These are phyloP conservation scores for Paedocypris sp. DNA, from an alignment of 2,113 vertebrate genomes.

Conservation along the genomic window DNA sequence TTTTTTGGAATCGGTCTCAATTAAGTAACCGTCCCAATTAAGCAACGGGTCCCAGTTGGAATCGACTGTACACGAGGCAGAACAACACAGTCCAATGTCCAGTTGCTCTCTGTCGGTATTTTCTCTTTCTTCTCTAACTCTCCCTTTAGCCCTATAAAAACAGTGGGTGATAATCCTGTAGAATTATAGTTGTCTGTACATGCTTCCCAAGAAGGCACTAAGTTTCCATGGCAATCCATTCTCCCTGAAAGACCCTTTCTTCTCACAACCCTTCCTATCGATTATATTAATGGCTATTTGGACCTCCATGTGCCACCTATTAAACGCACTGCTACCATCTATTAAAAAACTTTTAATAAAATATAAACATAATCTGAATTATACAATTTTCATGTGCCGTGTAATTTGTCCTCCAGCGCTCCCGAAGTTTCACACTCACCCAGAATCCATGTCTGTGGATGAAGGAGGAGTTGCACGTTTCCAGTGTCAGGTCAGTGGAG, in stretches of 20 bases:
- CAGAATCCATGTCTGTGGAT: conserved; percentile 37
- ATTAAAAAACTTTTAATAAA: too few species aligned
- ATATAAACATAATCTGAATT: too few species aligned
- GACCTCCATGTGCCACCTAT: neutral
- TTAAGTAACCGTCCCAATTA: too few species aligned
- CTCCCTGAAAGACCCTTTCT: conserved; percentile 26
- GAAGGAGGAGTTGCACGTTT: conserved; percentile 32
- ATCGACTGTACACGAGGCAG: too few species aligned
- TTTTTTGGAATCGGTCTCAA: too few species aligned
- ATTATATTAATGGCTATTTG: conserved; percentile 35
- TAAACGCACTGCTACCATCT: too few species aligned
- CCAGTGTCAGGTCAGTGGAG: conserved; percentile 35
- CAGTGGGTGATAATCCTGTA: conserved; percentile 35
- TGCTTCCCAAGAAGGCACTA: conserved; percentile 21
- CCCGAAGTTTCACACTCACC: conserved; percentile 40
- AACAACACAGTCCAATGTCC: too few species aligned
- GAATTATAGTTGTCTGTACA: conserved; percentile 31
- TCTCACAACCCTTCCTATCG: conserved; percentile 33
- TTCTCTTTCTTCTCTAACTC: neutral
- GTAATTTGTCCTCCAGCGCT: conserved; percentile 29
- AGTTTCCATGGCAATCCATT: conserved; percentile 43
- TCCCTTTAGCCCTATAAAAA: conserved; percentile 29
- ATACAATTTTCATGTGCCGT: neutral
- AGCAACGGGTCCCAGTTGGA: too few species aligned
- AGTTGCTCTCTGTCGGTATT: neutral